Conservation (phyloP, 1,140 invertebrate genomes). For the Scaptomyza pallida region DNA sequence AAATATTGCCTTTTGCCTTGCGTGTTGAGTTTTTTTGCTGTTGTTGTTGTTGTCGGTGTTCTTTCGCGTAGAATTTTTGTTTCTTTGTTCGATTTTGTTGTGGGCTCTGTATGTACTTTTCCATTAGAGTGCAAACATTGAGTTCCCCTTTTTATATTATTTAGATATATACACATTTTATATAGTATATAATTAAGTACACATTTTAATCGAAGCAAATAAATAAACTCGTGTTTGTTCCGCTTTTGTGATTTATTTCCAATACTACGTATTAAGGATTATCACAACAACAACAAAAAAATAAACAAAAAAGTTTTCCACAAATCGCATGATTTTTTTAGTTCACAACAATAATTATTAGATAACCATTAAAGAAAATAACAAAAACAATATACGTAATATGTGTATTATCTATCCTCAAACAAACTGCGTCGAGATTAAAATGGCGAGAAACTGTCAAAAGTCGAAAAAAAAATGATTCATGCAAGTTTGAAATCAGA, state of each 20-base stretch:
- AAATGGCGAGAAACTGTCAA: neutral
- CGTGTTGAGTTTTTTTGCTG: conserved; percentile 13
- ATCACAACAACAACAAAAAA: too few relatives aligned
- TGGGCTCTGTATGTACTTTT: conserved; percentile 29
- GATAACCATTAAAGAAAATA: neutral
- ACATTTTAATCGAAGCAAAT: neutral
- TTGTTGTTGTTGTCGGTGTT: conserved; percentile 33
- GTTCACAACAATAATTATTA: too few relatives aligned
- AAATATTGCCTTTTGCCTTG: conserved; percentile 45
- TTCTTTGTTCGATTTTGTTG: conserved; percentile 23
- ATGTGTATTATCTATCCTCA: conserved; percentile 3
- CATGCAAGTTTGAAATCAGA: neutral
- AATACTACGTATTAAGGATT: too few relatives aligned
- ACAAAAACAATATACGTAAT: neutral
- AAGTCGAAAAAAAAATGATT: conserved; percentile 6
- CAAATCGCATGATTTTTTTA: too few relatives aligned
- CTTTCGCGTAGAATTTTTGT: conserved; percentile 29
- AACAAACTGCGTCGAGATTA: neutral
- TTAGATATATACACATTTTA: neutral
- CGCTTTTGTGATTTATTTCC: too few relatives aligned
- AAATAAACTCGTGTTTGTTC: conserved; percentile 7
- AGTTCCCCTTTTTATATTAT: neutral
- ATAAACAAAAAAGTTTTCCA: neutral
- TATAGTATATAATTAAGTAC: conserved; percentile 6
- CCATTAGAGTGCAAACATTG: conserved; percentile 16